Conservation (phyloP, 1,140 invertebrate genomes). For the Caerostris extrusa region DNA sequence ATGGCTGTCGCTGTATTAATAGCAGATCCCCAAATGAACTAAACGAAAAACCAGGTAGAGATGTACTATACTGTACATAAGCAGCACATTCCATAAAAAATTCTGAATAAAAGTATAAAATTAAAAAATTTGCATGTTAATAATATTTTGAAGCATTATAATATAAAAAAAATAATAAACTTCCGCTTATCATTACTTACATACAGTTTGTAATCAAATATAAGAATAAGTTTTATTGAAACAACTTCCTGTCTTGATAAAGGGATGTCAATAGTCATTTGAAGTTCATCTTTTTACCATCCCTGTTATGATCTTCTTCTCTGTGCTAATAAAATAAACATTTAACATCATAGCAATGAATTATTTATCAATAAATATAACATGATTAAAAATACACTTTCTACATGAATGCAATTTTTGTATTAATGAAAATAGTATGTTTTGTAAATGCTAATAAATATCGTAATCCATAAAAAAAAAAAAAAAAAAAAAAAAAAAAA, state of each 20-base stretch:
- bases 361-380: background rate
- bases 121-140: background rate
- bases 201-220: constrained; percentile 72
- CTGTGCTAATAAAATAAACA: constrained; percentile 79
- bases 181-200: constrained; percentile 50
- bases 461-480: too few species aligned
- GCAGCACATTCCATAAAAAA: constrained; percentile 80
- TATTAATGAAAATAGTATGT: background rate
- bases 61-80: constrained; percentile 59
- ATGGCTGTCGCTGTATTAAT: constrained; percentile 56
- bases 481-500: too few species aligned
- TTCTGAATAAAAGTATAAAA: constrained; percentile 80
- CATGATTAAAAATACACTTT: background rate
- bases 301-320: constrained; percentile 82
- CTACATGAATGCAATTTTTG: background rate
- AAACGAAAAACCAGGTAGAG: constrained; percentile 58
- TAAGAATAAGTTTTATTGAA: constrained; percentile 63
- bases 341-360: too few species aligned
- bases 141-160: background rate
- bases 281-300: constrained; percentile 81
- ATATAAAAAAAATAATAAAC: background rate
- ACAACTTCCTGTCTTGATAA: constrained; percentile 79
- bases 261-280: constrained; percentile 81
- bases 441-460: constrained; percentile 78
- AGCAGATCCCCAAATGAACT: constrained; percentile 45